Evolutionary conservation across 1,140 invertebrate genomes (phyloP).

Genomic region (Nephila pilipes): DNA sequence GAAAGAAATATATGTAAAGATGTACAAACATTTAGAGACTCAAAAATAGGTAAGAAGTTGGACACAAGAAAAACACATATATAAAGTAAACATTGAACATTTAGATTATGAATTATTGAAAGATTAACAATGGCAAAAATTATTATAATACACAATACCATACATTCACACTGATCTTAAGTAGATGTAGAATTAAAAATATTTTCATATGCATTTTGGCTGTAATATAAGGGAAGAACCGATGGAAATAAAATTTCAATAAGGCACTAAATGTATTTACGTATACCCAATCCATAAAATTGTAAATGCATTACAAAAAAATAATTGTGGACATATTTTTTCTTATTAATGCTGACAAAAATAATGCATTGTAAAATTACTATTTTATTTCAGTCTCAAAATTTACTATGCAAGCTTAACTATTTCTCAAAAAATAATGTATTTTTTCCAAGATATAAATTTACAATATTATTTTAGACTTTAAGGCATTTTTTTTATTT

Average conservation of each 20-base stretch:
- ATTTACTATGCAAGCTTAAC: no score
- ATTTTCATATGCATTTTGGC: background rate
- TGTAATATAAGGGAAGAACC: background rate
- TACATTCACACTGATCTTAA: background rate
- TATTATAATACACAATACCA: background rate
- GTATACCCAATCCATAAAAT: background rate
- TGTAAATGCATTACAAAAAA: background rate
- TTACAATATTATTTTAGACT: no score
- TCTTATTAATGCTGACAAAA: background rate
- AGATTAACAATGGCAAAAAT: conserved; percentile 28
- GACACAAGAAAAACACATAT: conserved; percentile 17
- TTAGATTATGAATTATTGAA: conserved; percentile 3
- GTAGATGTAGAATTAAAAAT: conserved; percentile 8
- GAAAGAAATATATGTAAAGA: conserved; percentile 34
- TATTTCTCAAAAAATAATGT: no score
- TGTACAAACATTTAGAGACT: conserved; percentile 44
- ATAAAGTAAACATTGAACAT: conserved; percentile 13
- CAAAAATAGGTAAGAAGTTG: conserved; percentile 37
- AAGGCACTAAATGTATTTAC: conserved; percentile 13
- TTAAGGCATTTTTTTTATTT: no score
- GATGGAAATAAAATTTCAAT: background rate
- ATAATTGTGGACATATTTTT: background rate
- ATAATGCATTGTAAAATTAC: background rate
- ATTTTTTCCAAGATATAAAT: no score
- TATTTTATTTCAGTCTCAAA: background rate